Evolutionary conservation across 2,797 vertebrate species (phyloP), one percentile per base, ranked within the genome.

Genomic region (Amniataba percoides): DNA sequence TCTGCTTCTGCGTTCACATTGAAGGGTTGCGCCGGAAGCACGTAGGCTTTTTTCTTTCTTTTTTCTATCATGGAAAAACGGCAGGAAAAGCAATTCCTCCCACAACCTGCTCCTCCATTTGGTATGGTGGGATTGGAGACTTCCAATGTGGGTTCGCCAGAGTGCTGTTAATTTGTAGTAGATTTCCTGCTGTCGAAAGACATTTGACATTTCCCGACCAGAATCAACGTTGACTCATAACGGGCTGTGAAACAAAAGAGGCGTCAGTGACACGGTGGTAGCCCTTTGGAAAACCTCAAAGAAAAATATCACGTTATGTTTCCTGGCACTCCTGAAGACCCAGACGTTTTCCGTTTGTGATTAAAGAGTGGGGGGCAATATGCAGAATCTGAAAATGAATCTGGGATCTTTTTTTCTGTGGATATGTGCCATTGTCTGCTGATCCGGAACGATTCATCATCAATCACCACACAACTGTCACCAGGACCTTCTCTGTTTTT

Each of bases 401-500:
- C 16, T 15, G 42, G 57, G 18, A 62, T 27, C 52, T 34, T 36
- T 74, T 34, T 36, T 74, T 59, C 1, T 3, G 12, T 36, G 45
- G 19, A 48, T 45, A 34, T 67, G 16, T 64, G 14, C 52, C 16
- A 55, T 71, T 56, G 67, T 67, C 31, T 42, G 3, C n/a, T 63
- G 64, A 46, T 63, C 53, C 21, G 53, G 15, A 53, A 49, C 11
- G 0, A 66, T 66, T 63, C 56, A 59, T 76, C 70, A 62, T 72
- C 40, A 59, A 42, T 48, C 56, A 45, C 27, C 14, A 8, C 58
- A 58, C 52, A 16, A 31, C 53, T 48, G 48, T 61, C 75, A 67
- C 34, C 57, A 39, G 36, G 36, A 71, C 55, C 64, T 65, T 45
- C 42, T 64, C 67, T 64, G 43, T 56, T 65, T 46, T 59, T 74